A percentile compares a stretch with the other conserved stretches of the same genome.
These are phyloP conservation scores for Carassius gibelio DNA, from an alignment of 2,113 vertebrate species.

Conservation along the genomic window DNA sequence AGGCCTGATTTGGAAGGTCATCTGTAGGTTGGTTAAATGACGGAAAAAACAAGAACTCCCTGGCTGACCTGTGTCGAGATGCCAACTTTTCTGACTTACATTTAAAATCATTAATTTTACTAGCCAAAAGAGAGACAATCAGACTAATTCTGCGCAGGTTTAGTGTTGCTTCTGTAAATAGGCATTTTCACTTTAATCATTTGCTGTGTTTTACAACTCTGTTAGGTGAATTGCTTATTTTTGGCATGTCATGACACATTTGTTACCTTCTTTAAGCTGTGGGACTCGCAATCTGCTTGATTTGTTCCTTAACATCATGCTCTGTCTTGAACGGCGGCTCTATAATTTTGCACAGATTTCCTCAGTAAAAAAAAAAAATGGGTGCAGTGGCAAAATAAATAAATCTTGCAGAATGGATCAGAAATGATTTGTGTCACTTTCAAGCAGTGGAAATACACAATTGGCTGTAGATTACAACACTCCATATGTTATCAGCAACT, in stretches of 20 bases:
- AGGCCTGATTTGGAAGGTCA: slow-evolving; percentile 31
- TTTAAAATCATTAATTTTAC: background rate
- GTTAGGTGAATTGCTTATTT: slow-evolving; percentile 27
- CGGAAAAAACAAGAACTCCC: slow-evolving; percentile 20
- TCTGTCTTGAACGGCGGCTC: background rate
- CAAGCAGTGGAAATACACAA: slow-evolving; percentile 56
- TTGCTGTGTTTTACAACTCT: slow-evolving; percentile 14
- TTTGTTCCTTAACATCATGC: slow-evolving; percentile 32
- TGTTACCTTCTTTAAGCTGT: background rate
- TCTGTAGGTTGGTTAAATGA: slow-evolving; percentile 22
- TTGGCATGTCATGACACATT: slow-evolving; percentile 1
- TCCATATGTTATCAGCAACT: slow-evolving; percentile 55
- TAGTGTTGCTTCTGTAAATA: background rate
- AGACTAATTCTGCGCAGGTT: background rate
- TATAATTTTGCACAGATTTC: slow-evolving; percentile 59
- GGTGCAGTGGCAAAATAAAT: slow-evolving; percentile 58
- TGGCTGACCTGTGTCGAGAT: background rate
- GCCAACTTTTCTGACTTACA: background rate
- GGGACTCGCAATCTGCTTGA: slow-evolving; percentile 16
- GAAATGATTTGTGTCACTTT: slow-evolving; percentile 62
- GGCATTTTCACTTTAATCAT: background rate
- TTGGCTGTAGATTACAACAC: slow-evolving; percentile 56
- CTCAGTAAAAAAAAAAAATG: slow-evolving; percentile 22
- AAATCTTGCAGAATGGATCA: slow-evolving; percentile 68
- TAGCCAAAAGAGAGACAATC: background rate